phyloP scores from a whole-genome alignment of 1,140 invertebrate genomes.

The Diorhabda sublineata region DNA sequence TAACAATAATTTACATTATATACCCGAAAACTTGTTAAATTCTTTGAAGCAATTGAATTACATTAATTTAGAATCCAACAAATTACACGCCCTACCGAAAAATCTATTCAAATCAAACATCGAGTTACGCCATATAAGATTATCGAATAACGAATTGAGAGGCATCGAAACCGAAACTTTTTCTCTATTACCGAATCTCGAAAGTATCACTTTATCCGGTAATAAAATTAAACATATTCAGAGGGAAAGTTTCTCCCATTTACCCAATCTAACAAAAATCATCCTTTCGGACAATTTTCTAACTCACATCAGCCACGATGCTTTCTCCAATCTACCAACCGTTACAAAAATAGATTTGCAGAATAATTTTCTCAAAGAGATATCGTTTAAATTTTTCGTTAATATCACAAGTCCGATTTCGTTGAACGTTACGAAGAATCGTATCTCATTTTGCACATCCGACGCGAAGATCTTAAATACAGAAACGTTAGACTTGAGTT shows the following conservation, averaged over 20 bases:
- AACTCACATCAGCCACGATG: conserved; percentile 55
- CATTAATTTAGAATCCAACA: conserved; percentile 82
- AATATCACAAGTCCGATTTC: conserved; percentile 62
- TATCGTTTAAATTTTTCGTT: conserved; percentile 63
- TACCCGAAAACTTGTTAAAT: conserved; percentile 59
- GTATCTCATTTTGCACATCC: conserved; percentile 57
- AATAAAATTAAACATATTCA: conserved; percentile 63
- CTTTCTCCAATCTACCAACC: conserved; percentile 65
- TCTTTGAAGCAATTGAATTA: conserved; percentile 69
- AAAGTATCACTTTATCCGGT: conserved; percentile 66
- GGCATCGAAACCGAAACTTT: conserved; percentile 61
- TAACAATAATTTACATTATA: conserved; percentile 76
- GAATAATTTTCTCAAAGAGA: conserved; percentile 62
- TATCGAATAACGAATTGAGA: conserved; percentile 70
- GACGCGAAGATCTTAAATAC: conserved; percentile 55
- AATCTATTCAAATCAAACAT: conserved; percentile 67
- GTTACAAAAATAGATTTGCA: conserved; percentile 68
- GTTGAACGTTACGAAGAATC: conserved; percentile 68
- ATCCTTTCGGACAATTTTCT: conserved; percentile 66
- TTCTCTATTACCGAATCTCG: conserved; percentile 57
- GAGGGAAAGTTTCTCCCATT: conserved; percentile 58
- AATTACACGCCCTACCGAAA: conserved; percentile 58
- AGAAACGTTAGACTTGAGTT: conserved; percentile 66
- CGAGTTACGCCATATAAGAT: conserved; percentile 70
- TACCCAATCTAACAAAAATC: conserved; percentile 65